Evolutionary conservation across 1,140 invertebrate species (phyloP), one percentile per base, ranked within the genome.

Genomic region (Leptoteleia sp.): DNA sequence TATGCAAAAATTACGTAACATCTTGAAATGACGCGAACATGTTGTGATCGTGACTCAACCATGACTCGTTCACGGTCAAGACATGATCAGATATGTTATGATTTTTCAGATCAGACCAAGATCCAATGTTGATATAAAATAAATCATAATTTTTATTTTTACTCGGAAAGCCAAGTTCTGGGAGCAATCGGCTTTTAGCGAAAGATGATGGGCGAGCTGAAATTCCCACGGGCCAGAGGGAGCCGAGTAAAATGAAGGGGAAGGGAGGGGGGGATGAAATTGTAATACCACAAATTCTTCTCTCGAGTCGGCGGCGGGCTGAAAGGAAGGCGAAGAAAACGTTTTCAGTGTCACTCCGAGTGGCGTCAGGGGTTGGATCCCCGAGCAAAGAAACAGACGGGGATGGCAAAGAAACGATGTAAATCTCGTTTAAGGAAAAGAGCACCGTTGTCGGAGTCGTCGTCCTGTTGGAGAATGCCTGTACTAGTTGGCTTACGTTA

Each of bases 361-460:
- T 57, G 65, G 75, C 31, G 35, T 59, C 55, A 48, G 40, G 54
- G 67, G 59, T 71, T 62, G 75, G 43, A 81, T 70, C n/a, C 12
- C 57, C 16, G 25, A 50, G 71, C 25, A 67, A 65, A 73, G 70
- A 76, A 71, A 78, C 55, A 73, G 76, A 67, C 57, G 29, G 22
- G 17, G 35, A 71, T 35, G 47, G 54, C 59, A 43, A 71, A 57
- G 77, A 65, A 62, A 71, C 67, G 59, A 84, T 83, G 83, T 83
- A 85, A 83, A 84, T 85, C 78, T 75, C 47, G 73, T 83, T 82
- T 81, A 75, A 64, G 40, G 61, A 76, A 82, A 78, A 70, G 70
- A 71, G 59, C 75, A 31, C 43, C 52, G 48, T 42, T 47, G 65
- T 29, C 29, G 68, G 4, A 45, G 47, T 17, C 57, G 25, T 75